Conservation (phyloP, 2,888 invertebrate species). For the Pyralis farinalis region DNA sequence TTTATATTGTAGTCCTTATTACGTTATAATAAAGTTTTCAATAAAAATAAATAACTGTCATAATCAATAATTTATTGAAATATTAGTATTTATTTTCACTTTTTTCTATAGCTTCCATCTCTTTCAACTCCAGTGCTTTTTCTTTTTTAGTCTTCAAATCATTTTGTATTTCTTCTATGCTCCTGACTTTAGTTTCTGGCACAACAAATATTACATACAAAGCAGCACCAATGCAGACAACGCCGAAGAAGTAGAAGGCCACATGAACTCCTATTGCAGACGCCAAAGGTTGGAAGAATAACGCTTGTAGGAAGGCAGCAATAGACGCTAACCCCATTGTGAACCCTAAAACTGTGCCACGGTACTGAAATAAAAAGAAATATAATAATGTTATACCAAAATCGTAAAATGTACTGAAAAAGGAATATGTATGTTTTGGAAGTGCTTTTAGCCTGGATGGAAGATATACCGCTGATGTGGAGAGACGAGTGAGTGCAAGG, state of each 20-base stretch:
- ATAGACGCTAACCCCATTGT: slow-evolving; percentile 49
- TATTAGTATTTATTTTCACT: no score
- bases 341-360: slow-evolving; percentile 55
- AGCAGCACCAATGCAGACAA: slow-evolving; percentile 41
- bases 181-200: slow-evolving; percentile 53
- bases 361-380: slow-evolving; percentile 46
- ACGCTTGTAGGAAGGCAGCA: slow-evolving; percentile 46
- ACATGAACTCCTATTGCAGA: slow-evolving; percentile 45
- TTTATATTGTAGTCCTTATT: no score
- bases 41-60: no score
- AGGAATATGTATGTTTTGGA: no score
- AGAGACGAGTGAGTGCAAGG: no score
- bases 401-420: no score
- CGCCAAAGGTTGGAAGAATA: slow-evolving; percentile 58
- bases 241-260: slow-evolving; percentile 53
- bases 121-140: slow-evolving; percentile 20
- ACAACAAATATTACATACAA: slow-evolving; percentile 42
- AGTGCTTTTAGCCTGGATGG: no score
- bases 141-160: slow-evolving; percentile 53
- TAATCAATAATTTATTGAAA: no score
- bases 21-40: no score
- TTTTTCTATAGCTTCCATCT: background rate
- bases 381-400: no score
- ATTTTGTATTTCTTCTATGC: slow-evolving; percentile 50
- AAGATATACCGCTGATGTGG: no score